Evolutionary conservation across 2,797 vertebrate species (phyloP), one percentile per base, ranked within the genome.

Genomic region (Enteromius anoplus): DNA sequence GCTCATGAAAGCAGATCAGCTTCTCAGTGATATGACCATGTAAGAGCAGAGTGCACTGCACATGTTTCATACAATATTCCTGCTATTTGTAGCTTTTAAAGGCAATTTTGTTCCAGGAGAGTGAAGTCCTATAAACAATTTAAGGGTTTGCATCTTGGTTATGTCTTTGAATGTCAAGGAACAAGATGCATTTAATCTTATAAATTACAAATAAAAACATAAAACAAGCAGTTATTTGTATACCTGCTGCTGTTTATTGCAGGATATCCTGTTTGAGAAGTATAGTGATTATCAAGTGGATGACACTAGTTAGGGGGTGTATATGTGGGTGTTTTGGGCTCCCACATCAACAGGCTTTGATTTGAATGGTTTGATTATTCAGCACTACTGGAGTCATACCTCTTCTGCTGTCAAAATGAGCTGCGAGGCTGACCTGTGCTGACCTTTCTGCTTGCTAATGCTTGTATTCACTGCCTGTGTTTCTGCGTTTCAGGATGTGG

Each of bases 401-500:
- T 62, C 26, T 34, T 21, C 42, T 40, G 17, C 32, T 45, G 60
- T 82, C n/a, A 81, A 10, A 73, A 55, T 19, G 51, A 69, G 14
- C 26, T 49, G 68, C 2, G 9, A 6, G 68, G 15, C 26, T 75
- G 71, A 53, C 29, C 62, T 26, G 17, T 40, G 14, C 29, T 78
- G 26, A 81, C n/a, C 19, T 78, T 11, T 75, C 34, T 51, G 15
- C 51, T 62, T 64, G 23, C 69, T 53, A 19, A 40, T 73, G 17
- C 34, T 65, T 79, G 5, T 64, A 51, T 58, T 75, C 49, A 80
- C 21, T 75, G 79, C 32, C 84, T 91, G 75, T 76, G 70, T 55
- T 73, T 34, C 84, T 91, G 75, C 75, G 70, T 55, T 73, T 81
- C 91, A 99, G 98, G 96, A 98, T 97, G 97, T 94, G 92, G 95